phyloP scores from a whole-genome alignment of 2,888 invertebrate genomes.

The Agrotis clavis region DNA sequence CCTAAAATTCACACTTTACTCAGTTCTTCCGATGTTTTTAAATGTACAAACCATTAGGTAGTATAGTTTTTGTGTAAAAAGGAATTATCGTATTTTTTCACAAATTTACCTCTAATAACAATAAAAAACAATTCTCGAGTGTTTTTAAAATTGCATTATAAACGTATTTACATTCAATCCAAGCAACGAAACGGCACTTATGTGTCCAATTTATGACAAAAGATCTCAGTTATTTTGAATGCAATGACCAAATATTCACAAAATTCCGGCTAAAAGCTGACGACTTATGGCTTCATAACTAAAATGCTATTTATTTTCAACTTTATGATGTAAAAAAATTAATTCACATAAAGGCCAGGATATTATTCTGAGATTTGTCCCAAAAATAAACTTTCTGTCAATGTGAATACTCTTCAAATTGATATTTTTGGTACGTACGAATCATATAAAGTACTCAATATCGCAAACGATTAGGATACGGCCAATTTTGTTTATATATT shows the following conservation, averaged over 20 bases:
- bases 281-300: constrained; percentile 24
- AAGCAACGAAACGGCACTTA: constrained; percentile 12
- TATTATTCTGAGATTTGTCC: constrained; percentile 5
- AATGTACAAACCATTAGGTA: no score
- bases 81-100: not conserved
- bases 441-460: constrained; percentile 66
- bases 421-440: constrained; percentile 61
- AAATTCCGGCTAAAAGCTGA: constrained; percentile 30
- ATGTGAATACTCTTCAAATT: constrained; percentile 36
- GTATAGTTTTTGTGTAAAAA: no score
- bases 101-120: not conserved
- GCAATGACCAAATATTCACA: constrained; percentile 13
- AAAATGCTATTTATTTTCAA: constrained; percentile 37
- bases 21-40: no score
- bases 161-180: constrained; percentile 36
- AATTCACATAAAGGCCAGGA: constrained; percentile 17
- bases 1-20: no score
- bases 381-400: constrained; percentile 27
- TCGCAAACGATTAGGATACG: constrained; percentile 58
- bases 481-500: constrained; percentile 52
- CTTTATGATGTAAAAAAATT: constrained; percentile 42
- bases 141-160: constrained; percentile 7
- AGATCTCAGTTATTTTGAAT: constrained; percentile 33
- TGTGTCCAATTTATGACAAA: constrained; percentile 24
- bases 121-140: not conserved